These are phyloP conservation scores for Papilio gigon DNA, from an alignment of 2,888 invertebrate genomes.

Conservation along the genomic window DNA sequence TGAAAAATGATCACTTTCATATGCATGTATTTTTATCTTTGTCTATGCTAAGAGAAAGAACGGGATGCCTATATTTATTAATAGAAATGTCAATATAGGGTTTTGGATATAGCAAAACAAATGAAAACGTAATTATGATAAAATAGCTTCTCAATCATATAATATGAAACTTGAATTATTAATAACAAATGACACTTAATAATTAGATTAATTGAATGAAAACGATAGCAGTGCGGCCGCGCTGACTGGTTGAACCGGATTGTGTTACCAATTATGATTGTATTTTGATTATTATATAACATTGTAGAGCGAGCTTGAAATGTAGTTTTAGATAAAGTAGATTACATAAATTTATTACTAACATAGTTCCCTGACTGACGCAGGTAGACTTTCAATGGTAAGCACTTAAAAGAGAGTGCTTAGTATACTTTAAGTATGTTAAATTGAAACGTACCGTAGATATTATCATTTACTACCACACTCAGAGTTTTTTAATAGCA, in stretches of 20 bases:
- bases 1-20: too few relatives aligned
- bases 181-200: conserved; percentile 8
- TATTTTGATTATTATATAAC: conserved; percentile 1
- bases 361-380: background rate
- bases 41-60: too few relatives aligned
- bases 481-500: too few relatives aligned
- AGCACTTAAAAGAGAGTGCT: too few relatives aligned
- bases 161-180: background rate
- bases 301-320: background rate
- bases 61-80: too few relatives aligned
- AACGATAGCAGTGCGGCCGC: background rate
- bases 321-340: background rate
- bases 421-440: too few relatives aligned
- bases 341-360: background rate
- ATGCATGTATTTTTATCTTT: too few relatives aligned
- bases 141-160: background rate
- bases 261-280: conserved; percentile 11
- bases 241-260: conserved; percentile 15
- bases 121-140: background rate
- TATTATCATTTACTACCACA: too few relatives aligned
- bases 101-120: too few relatives aligned
- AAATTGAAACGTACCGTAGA: too few relatives aligned
- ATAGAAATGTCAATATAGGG: too few relatives aligned
- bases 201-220: conserved; percentile 16
- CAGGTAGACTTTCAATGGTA: too few relatives aligned